A percentile compares a stretch with the other conserved stretches of the same genome.
Conservation (phyloP, 1,140 invertebrate species). For the Tetragonula clypearis region DNA sequence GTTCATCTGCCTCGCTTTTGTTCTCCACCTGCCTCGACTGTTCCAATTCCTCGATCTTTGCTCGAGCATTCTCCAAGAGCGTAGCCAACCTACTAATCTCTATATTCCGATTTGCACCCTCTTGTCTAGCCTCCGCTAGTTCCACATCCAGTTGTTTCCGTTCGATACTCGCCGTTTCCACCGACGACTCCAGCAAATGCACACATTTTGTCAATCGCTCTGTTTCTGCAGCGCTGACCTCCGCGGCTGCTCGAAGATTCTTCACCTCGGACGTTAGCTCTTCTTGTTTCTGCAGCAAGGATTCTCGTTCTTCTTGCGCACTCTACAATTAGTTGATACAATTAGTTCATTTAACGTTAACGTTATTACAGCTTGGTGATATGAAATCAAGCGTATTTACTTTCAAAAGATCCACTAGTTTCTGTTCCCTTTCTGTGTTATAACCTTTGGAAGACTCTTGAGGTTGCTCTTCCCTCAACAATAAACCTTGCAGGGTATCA, state of each 20-base stretch:
- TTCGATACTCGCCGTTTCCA: slow-evolving; percentile 88
- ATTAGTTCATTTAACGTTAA: background rate
- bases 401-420: slow-evolving; percentile 93
- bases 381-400: slow-evolving; percentile 72
- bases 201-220: slow-evolving; percentile 86
- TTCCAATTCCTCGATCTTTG: slow-evolving; percentile 82
- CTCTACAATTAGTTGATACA: slow-evolving; percentile 79
- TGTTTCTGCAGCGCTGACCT: slow-evolving; percentile 83
- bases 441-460: slow-evolving; percentile 81
- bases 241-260: slow-evolving; percentile 78
- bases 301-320: slow-evolving; percentile 90
- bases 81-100: slow-evolving; percentile 90
- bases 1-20: slow-evolving; percentile 83
- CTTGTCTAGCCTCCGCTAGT: slow-evolving; percentile 85
- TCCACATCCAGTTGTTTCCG: slow-evolving; percentile 88
- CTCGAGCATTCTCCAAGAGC: slow-evolving; percentile 90
- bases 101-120: slow-evolving; percentile 83
- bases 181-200: slow-evolving; percentile 86
- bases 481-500: slow-evolving; percentile 87
- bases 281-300: slow-evolving; percentile 89
- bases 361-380: background rate
- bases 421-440: slow-evolving; percentile 89
- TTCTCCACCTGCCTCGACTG: slow-evolving; percentile 76
- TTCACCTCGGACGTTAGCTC: slow-evolving; percentile 88
- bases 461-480: slow-evolving; percentile 86